Percentiles rank a stretch among this genome's conserved stretches.
phyloP scores from a whole-genome alignment of 2,888 invertebrate species.

The Coleophora flavipennella region DNA sequence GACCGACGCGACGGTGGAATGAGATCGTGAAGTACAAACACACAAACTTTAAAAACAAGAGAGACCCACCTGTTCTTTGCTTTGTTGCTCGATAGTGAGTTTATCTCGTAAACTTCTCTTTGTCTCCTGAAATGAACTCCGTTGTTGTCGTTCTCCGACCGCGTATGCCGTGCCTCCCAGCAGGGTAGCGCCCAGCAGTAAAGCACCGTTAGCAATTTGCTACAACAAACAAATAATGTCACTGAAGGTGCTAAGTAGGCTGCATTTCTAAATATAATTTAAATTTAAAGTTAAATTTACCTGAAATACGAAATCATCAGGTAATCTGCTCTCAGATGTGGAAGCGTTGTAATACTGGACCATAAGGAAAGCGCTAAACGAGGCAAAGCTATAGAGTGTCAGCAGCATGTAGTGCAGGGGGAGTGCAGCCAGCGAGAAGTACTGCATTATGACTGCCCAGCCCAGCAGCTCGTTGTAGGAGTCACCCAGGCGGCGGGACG shows the following conservation, averaged over 20 bases:
- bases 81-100: constrained; percentile 93
- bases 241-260: not conserved
- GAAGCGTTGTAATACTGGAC: constrained; percentile 52
- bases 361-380: constrained; percentile 39
- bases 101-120: constrained; percentile 93
- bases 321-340: constrained; percentile 36
- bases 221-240: constrained; percentile 35
- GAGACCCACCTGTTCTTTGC: constrained; percentile 85
- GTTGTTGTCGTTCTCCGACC: constrained; percentile 89
- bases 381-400: constrained; percentile 40
- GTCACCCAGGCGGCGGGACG: constrained; percentile 63
- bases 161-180: constrained; percentile 75
- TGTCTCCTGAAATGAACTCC: constrained; percentile 90
- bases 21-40: no score
- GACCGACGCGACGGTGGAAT: no score
- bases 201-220: constrained; percentile 80
- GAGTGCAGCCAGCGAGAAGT: constrained; percentile 81
- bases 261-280: no score
- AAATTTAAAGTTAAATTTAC: constrained; percentile 20
- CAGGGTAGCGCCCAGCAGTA: constrained; percentile 80
- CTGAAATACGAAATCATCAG: constrained; percentile 51
- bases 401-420: constrained; percentile 69
- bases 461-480: constrained; percentile 77
- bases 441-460: constrained; percentile 82
- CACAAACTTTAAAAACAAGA: no score